Evolutionary conservation across 1,140 invertebrate species (phyloP), one percentile per base, ranked within the genome.

Genomic region (Mesaphorura yosii): DNA sequence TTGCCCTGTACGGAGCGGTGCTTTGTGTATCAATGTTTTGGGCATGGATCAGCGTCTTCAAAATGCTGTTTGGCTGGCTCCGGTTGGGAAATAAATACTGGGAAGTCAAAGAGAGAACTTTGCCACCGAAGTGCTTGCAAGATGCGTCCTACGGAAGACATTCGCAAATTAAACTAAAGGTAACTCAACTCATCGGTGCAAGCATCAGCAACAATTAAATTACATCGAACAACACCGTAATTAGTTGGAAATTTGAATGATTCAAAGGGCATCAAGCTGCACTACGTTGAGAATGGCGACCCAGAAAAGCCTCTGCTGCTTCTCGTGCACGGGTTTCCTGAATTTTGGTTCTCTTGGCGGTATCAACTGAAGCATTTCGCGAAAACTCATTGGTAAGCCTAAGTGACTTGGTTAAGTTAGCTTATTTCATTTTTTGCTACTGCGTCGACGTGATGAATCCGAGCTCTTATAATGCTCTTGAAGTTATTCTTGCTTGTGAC

Each of bases 301-400:
- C 59, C 65, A 6, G 66, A 67, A 1, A 80, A 80, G 55, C 77
- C 77, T 12, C 64, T 82, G 29, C 75, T 82, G 68, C 38, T 82
- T 7, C 76, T 80, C 47, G 34, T 82, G 2, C 80, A 82, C 59
- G 80, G 80, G 2, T 82, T 80, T 60, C 80, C 80, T 0, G 79
- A 81, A 60, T 80, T 79, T 59, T 82, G 80, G 80, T 82, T 76
- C 62, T 77, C 75, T 1, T 82, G 78, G 78, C 64, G 78, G 17
- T 68, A 79, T 66, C 80, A 82, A 63, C 67, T 81, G 10, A 65
- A 71, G 20, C 70, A 79, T 38, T 80, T 81, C 55, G 69, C 73
- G 12, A 73, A 75, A 60, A 71, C 78, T 53, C 78, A 79, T 67
- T 76, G 78, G 78, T 79, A 65, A 64, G 19, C 29, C 22, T 28